Evolutionary conservation across 2,888 invertebrate species (phyloP), one percentile per base, ranked within the genome.

Genomic region (Abrostola tripartita): DNA sequence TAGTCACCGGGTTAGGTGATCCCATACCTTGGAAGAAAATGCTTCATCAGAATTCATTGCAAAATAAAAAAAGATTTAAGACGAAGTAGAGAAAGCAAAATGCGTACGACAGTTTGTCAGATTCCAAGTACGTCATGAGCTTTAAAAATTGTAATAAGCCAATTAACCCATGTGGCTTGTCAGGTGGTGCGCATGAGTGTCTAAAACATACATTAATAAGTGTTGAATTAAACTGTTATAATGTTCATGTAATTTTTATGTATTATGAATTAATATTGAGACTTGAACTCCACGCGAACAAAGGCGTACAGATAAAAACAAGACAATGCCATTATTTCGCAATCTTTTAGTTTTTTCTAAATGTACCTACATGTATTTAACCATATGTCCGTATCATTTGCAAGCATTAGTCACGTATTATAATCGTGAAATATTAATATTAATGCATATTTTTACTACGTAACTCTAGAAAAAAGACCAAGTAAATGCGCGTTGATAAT

Each of bases 1-100:
- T 93, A 7, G 90, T 84, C 52, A 94, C 92, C 49, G 95, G 93
- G 71, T 90, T 92, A 1, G 94, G 91, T 0, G 93, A 94, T 12
- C 92, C 93, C 91, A 94, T 92, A 67, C 92, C 94, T 95, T 64
- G 10, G 52, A 57, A 66, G 65, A 79, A 76, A 55, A 40, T 4
- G 24, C 1, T 24, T 24, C 24, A 24, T 24, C 24, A 24, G 24
- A 24, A 24, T 24, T 4, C 24, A 24, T 24, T 1, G 4, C 24
- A 4, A 24, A 24, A 4, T 24, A 24, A 24, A 24, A 24, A 24
- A 4, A 24, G 24, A 24, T 2, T 24, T n/a, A n/a, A n/a, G n/a
- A n/a, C 24, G 24, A n/a, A n/a, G 24, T 24, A 24, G 24, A 24
- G 24, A 24, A 24, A 24, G 24, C 24, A 24, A 24, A 24, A 4